Base-by-base conservation (phyloP, 1,140 invertebrate species). In the Danaus plexippus region DNA sequence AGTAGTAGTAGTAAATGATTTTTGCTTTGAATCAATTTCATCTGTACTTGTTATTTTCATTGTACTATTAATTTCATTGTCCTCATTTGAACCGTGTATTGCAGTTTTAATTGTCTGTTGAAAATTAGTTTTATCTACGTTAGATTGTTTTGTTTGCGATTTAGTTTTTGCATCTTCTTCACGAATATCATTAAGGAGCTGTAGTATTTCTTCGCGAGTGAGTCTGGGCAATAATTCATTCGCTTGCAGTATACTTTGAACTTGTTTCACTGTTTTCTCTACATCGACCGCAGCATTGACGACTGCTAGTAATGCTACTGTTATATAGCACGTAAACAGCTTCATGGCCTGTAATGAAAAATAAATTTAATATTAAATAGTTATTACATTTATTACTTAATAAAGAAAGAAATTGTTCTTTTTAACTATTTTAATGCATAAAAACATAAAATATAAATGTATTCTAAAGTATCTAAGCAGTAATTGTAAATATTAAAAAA, bases 151-250 rank as follows among this genome's bases (percentile, higher is more conserved):
- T 8, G 71, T 68, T 6, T 64, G 18, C 32, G 72, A 67, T 9
- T 60, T 70, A 53, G 53, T 73, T 66, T 70, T 78, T 43, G 75
- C 71, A 55, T 90, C 88, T 66, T 89, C 88, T 2, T 86, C 79
- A 43, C 88, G 88, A 53, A 91, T 91, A 48, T 92, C 90, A 52
- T 88, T 82, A 9, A 92, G 71, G 40, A 92, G 84, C 22, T 88
- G 80, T 3, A 92, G 71, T 47, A 92, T 92, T 60, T 92, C 89
- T 9, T 84, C 77, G 59, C 89, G 75, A 2, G 84, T 88, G 10
- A 92, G 75, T 32, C 88, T 82, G 1, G 91, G 91, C 12, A 92
- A 65, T 11, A 75, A 80, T 2, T 88, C 75, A 64, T 92, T 88
- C 18, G 82, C 75, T 59, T 85, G 71, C 6, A 92, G 72, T 54